These are phyloP conservation scores for Cyrtodaria siliqua DNA, from an alignment of 2,888 invertebrate species.

Conservation along the genomic window DNA sequence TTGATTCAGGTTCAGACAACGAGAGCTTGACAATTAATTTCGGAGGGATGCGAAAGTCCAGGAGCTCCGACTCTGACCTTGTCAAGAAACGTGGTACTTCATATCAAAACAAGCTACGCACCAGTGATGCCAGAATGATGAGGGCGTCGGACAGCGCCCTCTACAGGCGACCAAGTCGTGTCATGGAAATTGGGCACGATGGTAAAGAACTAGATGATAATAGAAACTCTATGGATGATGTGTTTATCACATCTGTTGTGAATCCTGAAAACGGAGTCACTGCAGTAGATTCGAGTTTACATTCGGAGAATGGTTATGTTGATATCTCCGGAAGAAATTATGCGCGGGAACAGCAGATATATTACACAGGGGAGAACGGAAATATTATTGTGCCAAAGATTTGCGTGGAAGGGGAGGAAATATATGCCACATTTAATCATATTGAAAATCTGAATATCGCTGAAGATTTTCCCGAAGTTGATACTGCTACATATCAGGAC, in stretches of 20 bases:
- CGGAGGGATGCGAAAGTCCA: neutral
- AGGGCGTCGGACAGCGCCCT: slow-evolving; percentile 25
- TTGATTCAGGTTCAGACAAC: slow-evolving; percentile 64
- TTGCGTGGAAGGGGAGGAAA: slow-evolving; percentile 45
- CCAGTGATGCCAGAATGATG: slow-evolving; percentile 8
- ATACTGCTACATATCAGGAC: slow-evolving; percentile 19
- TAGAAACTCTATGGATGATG: neutral
- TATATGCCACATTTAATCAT: slow-evolving; percentile 50
- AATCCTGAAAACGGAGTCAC: neutral
- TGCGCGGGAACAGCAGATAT: slow-evolving; percentile 21
- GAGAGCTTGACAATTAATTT: slow-evolving; percentile 35
- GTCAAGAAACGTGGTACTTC: slow-evolving; percentile 7
- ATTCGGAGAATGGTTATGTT: neutral
- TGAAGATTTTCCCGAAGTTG: slow-evolving; percentile 4
- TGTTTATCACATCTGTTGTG: neutral
- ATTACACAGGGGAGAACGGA: slow-evolving; percentile 51
- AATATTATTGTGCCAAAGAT: slow-evolving; percentile 60
- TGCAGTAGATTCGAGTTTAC: no score
- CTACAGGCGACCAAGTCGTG: slow-evolving; percentile 18
- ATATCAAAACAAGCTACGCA: neutral
- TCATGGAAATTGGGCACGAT: neutral
- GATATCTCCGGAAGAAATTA: neutral
- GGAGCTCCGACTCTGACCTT: slow-evolving; percentile 39
- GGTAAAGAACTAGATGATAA: neutral
- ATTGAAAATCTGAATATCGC: slow-evolving; percentile 20